Base-by-base conservation (phyloP, 2,888 invertebrate species). In the Apomyelois bistriatella region DNA sequence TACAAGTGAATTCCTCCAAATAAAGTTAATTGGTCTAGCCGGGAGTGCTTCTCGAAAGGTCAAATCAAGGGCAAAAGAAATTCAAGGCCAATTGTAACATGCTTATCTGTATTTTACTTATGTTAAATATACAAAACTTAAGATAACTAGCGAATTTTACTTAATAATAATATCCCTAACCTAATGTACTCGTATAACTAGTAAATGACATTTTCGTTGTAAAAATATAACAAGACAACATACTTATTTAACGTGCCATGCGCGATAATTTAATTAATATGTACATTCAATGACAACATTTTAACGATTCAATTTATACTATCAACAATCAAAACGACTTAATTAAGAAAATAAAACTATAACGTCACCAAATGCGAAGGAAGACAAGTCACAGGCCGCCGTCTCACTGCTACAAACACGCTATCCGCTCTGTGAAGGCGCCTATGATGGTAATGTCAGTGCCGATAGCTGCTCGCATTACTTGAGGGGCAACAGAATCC, bases 371-470 rank as follows among this genome's bases (percentile, higher is more conserved):
- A 54, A 52, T 52, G 57, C 51, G n/a, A 48, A 53, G 59, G 59
- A 62, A 64, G 60, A 58, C 58, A 43, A 53, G 58, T 65, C 56
- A 65, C 46, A 52, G 35, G 16, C 40, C 48, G 52, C 41, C 54
- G 36, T 46, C n/a, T n/a, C n/a, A 50, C 53, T 60, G 79, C 79
- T 87, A 89, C 80, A 87, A 78, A 59, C 87, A 85, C 48, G 86
- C 88, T 47, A 81, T 77, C 42, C 80, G 82, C 65, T 90, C 89
- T 9, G 88, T 89, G 60, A 90, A 88, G 41, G 87, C 89, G 30
- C 88, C 88, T 12, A 88, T 65, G 55, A 90, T 70, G 42, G 73
- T 80, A 79, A 90, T 82, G 65, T 90, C 89, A 32, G 68, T 65
- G 40, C 81, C 73, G 28, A 89, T 79, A 12, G 85, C 83, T 16